Evolutionary conservation across 2,797 vertebrate genomes (phyloP).

Genomic region (Liasis olivaceus): DNA sequence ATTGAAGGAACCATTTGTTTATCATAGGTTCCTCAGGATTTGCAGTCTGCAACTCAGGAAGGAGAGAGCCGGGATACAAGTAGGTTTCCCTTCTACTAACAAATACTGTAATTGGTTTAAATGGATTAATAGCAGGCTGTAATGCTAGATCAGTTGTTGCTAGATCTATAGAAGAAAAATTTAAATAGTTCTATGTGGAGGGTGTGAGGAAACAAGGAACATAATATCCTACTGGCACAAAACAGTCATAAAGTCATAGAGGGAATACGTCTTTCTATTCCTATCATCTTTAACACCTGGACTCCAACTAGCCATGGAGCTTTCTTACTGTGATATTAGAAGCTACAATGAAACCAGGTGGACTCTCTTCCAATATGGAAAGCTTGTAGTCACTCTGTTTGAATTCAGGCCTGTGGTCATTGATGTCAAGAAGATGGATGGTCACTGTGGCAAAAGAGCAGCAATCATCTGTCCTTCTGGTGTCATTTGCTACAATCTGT

Average conservation of each 20-base stretch:
- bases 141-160: neutral
- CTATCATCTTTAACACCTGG: neutral
- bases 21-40: neutral
- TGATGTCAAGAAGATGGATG: conserved; percentile 82
- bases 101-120: neutral
- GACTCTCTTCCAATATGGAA: conserved; percentile 78
- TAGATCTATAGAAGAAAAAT: neutral
- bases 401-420: conserved; percentile 88
- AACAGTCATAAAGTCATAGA: neutral
- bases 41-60: neutral
- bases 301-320: fast-evolving
- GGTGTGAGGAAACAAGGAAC: neutral
- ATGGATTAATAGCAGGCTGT: neutral
- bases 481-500: conserved; percentile 87
- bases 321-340: conserved; percentile 79
- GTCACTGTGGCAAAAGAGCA: conserved; percentile 79
- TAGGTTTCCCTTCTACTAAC: neutral
- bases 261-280: neutral
- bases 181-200: neutral
- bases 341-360: conserved; percentile 59
- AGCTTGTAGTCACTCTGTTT: conserved; percentile 70
- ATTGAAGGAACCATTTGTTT: neutral
- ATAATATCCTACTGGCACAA: neutral
- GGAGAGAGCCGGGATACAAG: neutral
- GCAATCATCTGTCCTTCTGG: neutral